Evolutionary conservation across 2,888 invertebrate species (phyloP), one percentile per base, ranked within the genome.

Genomic region (Nymphalis polychloros): DNA sequence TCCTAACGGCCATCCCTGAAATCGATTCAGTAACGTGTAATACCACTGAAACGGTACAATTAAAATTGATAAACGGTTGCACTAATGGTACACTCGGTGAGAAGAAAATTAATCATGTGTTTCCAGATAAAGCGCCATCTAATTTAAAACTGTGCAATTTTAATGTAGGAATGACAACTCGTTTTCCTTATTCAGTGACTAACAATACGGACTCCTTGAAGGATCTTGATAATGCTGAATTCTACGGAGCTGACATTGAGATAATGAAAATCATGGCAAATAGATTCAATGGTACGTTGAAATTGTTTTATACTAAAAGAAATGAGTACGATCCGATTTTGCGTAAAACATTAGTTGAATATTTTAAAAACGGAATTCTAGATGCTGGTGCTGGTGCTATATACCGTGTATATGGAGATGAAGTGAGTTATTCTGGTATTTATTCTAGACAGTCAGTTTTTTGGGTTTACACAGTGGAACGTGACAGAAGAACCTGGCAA

Each of bases 351-450:
- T 87, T 81, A 71, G 13, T 89, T 31, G 55, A 78, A 0, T 81
- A 80, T n/a, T 7, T 92, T 2, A 8, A 76, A 3, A 88, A 91
- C 70, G 87, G 84, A 4, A 87, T 81, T 47, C 72, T 91, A 2
- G 89, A 92, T 52, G 75, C 78, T 0, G 84, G 84, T 61, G 88
- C 86, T 10, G 90, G 92, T 0, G 91, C 90, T 0, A 72, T 87
- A 0, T 89, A 87, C 47, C 81, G 85, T 68, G 72, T 85, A 4
- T 89, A 83, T 50, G 88, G 86, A 8, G 80, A 87, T n/a, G 3
- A 69, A 0, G 84, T 91, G 0, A 81, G 79, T 5, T 92, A 90
- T 70, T 89, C 90, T 1, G 90, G 90, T 0, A 67, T 83, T 1
- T 90, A 91, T 65, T 76, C 77, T 0, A 77, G 80, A 23, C 88